Base-by-base conservation (phyloP, 1,140 invertebrate species). In the Fopius arisanus region DNA sequence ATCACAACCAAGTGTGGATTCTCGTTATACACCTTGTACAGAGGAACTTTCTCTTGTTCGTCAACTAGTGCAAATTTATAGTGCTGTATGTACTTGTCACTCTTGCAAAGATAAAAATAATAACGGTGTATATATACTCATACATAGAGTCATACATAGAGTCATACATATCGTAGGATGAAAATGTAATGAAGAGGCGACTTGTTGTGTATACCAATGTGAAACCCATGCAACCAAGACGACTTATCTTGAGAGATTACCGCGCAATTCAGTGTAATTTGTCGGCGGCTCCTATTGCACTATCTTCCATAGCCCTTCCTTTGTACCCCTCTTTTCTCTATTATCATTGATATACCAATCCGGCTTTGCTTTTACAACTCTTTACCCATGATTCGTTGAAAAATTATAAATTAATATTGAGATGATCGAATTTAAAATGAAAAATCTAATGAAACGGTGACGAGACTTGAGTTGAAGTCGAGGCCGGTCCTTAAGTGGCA, bases 1-100 rank as follows among this genome's bases (percentile, higher is more conserved):
- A 87, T 85, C 80, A 78, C 79, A 78, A 72, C 23, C 43, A 19
- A 48, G 43, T 19, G 43, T 48, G 43, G 43, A 48, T 48, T 83
- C 80, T 72, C 63, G 28, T 66, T 37, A 66, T 66, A 33, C 78
- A 77, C 75, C 72, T 67, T 70, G 62, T 74, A 43, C n/a, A 37
- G 43, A 14, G 4, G 14, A 3, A 10, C 19, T 33, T 54, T 19
- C 65, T 62, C 63, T 48, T 48, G 7, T 19, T 48, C 43, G 43
- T 48, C 43, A 48, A 48, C 43, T 48, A 48, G 43, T n/a, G 6
- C 14, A 16, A 14, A 48, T 48, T 48, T 48, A 48, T 48, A 48
- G 5, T 1, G 14, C 16, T 48, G 14, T 16, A n/a, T 48, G 43
- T 48, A 48, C 10, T 4, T 48, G 43, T 48, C 16, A 48, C n/a